Base-by-base conservation (phyloP, 2,113 vertebrate species). In the Cariama cristata region DNA sequence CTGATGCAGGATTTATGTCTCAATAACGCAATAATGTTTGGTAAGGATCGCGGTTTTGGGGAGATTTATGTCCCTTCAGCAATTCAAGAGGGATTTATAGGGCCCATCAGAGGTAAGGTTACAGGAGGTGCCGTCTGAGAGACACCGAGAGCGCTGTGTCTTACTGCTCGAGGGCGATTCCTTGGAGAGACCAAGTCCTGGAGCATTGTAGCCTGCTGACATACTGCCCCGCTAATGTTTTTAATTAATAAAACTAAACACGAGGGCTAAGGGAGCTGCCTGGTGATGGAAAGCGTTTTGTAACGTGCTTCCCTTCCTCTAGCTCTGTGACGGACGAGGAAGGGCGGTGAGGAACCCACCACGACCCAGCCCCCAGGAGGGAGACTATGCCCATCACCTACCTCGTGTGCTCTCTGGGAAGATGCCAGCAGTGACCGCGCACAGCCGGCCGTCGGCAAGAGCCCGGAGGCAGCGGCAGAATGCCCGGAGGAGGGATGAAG, bases 1-100 rank as follows among this genome's bases (percentile, higher is more conserved):
- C 89, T 95, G 94, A 96, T 11, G 5, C 1, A 18, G 87, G 91
- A 98, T 98, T 98, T 98, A 95, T 95, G 93, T 96, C 96, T 97
- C 97, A 96, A 79, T 96, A 96, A 91, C 38, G 77, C 90, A 86
- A 47, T 75, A 49, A 60, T 50, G 35, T 83, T 96, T 59, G 84
- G 86, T 94, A 75, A 93, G 85, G 67, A 42, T 67, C 3, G 6
- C 0, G 16, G 76, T 79, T 94, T 75, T 4, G 5, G 69, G 62
- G 67, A 62, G 53, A 95, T 96, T 97, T 97, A 94, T 71, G 26
- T 58, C 86, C 60, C 84, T 89, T 68, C 80, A 95, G 87, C 84
- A 63, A 81, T 63, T 64, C 5, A 10, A 83, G 92, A 77, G 47
- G 94, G 94, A 96, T 97, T 98, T 98, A 95, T 14, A 10, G 45